Evolutionary conservation across 92 coral and sea anemone species (phyloP).

Genomic region (Siderastrea radians): DNA sequence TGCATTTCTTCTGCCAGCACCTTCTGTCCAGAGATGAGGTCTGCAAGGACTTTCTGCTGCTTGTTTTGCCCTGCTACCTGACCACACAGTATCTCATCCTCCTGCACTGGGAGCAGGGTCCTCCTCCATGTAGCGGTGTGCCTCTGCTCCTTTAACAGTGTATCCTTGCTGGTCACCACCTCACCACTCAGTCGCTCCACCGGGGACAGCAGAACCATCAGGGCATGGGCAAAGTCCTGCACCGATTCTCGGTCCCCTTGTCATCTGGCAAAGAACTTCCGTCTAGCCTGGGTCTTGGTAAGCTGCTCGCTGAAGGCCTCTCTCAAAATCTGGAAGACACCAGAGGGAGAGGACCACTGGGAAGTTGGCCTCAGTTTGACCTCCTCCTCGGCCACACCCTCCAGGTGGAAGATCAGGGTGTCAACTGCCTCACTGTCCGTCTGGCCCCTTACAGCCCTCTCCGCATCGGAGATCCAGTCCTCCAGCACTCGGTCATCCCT

Average conservation of each 20-base stretch:
- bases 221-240: neutral
- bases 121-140: conserved; percentile 10
- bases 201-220: conserved; percentile 22
- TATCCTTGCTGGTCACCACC: conserved; percentile 33
- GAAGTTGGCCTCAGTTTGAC: conserved; percentile 30
- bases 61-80: conserved; percentile 4
- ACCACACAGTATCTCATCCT: neutral
- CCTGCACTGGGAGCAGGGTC: conserved; percentile 14
- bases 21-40: too few species aligned
- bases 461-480: conserved; percentile 64
- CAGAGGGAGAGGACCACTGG: conserved; percentile 32
- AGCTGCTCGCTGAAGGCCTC: neutral
- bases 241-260: conserved; percentile 31
- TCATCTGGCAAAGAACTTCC: conserved; percentile 22
- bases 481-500: too few species aligned
- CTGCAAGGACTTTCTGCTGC: too few species aligned
- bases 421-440: conserved; percentile 57
- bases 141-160: conserved; percentile 55
- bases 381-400: conserved; percentile 62
- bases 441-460: conserved; percentile 46
- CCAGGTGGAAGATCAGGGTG: conserved; percentile 54
- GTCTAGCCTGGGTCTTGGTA: conserved; percentile 39
- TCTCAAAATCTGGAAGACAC: conserved; percentile 24
- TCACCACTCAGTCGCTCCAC: conserved; percentile 35
- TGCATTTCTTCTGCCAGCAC: too few species aligned